phyloP scores from a whole-genome alignment of 2,113 vertebrate genomes.

The Pygoscelis adeliae region DNA sequence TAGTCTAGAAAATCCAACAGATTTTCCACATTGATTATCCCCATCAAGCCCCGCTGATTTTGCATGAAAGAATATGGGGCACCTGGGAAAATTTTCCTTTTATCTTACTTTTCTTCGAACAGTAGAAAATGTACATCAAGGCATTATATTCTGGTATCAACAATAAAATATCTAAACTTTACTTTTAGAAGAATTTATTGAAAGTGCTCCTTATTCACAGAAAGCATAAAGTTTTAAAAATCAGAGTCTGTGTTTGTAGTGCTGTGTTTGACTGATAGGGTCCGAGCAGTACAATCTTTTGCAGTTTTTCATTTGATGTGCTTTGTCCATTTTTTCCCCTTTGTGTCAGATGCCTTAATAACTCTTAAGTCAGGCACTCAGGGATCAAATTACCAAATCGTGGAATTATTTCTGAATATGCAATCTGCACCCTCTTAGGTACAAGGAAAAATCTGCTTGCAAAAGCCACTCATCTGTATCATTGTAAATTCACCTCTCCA shows the following conservation, averaged over 20 bases:
- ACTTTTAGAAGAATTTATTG: not conserved
- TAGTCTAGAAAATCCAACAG: not conserved
- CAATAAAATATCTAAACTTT: not conserved
- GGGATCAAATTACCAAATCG: not conserved
- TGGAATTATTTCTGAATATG: not conserved
- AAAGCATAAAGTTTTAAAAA: not conserved
- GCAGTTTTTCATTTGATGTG: not conserved
- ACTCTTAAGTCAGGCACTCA: not conserved
- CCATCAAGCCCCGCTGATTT: not conserved
- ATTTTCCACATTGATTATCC: conserved; percentile 15
- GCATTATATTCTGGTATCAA: not conserved
- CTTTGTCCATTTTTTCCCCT: not conserved
- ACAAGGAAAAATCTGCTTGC: not conserved
- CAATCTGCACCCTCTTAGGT: not conserved
- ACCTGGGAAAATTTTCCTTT: not conserved
- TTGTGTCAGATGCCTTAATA: not conserved
- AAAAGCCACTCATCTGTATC: not conserved
- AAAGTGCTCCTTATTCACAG: not conserved
- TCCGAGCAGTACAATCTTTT: fast-evolving
- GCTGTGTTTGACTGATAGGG: not conserved
- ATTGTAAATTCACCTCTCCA: not conserved
- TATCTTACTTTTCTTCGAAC: not conserved
- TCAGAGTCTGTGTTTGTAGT: not conserved
- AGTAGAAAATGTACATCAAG: not conserved
- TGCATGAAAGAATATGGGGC: not conserved